Evolutionary conservation across 2,888 invertebrate genomes (phyloP).

Genomic region (Odontomyia ornata): DNA sequence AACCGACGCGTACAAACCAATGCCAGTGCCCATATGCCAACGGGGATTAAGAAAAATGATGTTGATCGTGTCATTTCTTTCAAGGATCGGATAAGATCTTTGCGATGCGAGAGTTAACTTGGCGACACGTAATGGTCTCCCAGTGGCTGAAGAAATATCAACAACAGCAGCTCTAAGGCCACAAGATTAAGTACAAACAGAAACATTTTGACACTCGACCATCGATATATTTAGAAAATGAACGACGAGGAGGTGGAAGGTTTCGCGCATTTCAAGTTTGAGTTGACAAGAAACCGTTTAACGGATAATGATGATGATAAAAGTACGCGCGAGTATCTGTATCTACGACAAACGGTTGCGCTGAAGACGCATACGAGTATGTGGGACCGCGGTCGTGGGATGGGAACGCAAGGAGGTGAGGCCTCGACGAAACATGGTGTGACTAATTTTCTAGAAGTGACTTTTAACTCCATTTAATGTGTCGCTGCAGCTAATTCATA

Average conservation of each 20-base stretch:
- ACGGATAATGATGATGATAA: conserved; percentile 39
- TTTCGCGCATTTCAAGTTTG: conserved; percentile 11
- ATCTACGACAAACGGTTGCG: background rate
- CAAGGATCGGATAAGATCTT: conserved; percentile 42
- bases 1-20: background rate
- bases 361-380: background rate
- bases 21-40: conserved; percentile 19
- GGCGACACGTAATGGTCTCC: background rate
- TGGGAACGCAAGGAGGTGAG: conserved; percentile 38
- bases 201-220: conserved; percentile 50
- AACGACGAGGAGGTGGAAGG: conserved; percentile 3
- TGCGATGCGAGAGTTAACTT: background rate
- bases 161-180: background rate
- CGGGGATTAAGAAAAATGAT: conserved; percentile 40
- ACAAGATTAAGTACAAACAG: conserved; percentile 48
- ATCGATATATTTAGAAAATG: conserved; percentile 47
- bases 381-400: conserved; percentile 20
- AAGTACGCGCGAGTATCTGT: background rate
- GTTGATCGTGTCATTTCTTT: conserved; percentile 36
- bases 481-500: conserved; percentile 49
- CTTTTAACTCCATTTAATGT: conserved; percentile 47
- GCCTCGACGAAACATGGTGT: conserved; percentile 40
- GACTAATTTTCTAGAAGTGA: conserved; percentile 48
- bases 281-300: conserved; percentile 34
- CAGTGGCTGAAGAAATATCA: background rate